phyloP scores from a whole-genome alignment of 2,888 invertebrate species.

The Acronicta aceris region DNA sequence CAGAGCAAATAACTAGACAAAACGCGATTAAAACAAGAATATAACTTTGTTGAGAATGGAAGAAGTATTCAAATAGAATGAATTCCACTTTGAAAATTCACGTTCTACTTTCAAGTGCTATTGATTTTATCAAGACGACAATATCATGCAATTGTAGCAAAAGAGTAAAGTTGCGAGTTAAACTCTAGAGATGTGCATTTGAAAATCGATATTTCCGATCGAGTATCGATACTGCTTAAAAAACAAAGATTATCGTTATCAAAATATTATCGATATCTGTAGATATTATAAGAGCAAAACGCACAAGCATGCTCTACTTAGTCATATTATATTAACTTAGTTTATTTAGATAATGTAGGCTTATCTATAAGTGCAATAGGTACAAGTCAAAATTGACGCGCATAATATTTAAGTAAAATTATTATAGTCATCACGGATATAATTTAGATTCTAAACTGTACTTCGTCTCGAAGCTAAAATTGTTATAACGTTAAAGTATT shows the following conservation, averaged over 20 bases:
- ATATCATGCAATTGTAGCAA: constrained; percentile 20
- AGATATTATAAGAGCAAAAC: constrained; percentile 67
- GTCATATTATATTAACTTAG: constrained; percentile 72
- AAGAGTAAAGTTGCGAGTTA: constrained; percentile 12
- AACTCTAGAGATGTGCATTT: constrained; percentile 21
- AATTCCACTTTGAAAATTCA: background rate
- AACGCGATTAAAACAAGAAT: constrained; percentile 29
- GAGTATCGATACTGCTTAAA: constrained; percentile 44
- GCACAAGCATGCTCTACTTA: constrained; percentile 77
- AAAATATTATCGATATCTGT: constrained; percentile 44
- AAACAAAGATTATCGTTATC: constrained; percentile 47
- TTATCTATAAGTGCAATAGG: constrained; percentile 76
- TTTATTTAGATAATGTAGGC: constrained; percentile 57
- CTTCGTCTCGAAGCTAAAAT: constrained; percentile 39
- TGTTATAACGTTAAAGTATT: constrained; percentile 57
- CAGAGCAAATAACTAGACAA: constrained; percentile 4
- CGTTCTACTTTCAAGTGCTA: constrained; percentile 20
- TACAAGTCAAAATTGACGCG: constrained; percentile 80
- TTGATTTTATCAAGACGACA: constrained; percentile 18
- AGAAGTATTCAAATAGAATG: constrained; percentile 3
- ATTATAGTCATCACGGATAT: constrained; percentile 43
- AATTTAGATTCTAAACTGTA: constrained; percentile 25
- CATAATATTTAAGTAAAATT: constrained; percentile 55
- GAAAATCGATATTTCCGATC: constrained; percentile 37
- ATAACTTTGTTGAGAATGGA: background rate